Conservation (phyloP, 2,113 vertebrate species). For the Cyrtonyx montezumae region DNA sequence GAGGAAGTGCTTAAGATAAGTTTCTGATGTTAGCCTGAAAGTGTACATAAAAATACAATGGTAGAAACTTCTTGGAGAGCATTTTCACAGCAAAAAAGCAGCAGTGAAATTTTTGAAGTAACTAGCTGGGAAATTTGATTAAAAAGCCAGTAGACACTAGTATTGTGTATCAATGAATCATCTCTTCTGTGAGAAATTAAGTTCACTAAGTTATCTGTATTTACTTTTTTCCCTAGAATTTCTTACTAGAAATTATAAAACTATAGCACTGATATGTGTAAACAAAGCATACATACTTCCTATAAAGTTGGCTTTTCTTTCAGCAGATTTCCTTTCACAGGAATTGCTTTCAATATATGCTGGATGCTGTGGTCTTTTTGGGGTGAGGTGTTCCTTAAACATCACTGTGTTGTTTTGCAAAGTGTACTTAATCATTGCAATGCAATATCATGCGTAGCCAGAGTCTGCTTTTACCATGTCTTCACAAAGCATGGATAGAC, state of each 20-base stretch:
- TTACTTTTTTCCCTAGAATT: background rate
- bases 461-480: background rate
- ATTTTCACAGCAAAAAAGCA: background rate
- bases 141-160: background rate
- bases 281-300: background rate
- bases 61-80: background rate
- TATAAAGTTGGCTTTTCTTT: background rate
- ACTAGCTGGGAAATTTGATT: background rate
- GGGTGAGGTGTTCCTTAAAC: background rate
- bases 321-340: background rate
- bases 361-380: background rate
- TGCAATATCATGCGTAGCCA: background rate
- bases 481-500: background rate
- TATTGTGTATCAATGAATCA: background rate
- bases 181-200: background rate
- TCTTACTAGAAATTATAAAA: background rate
- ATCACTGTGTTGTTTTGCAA: background rate
- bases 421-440: background rate
- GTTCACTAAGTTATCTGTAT: background rate
- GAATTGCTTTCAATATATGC: background rate
- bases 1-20: constrained; percentile 14
- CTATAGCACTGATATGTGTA: background rate
- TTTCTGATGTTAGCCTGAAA: constrained; percentile 27
- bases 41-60: background rate
- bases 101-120: background rate